These are phyloP conservation scores for Brachypteracias leptosomus DNA, from an alignment of 2,113 vertebrate species.

Conservation along the genomic window DNA sequence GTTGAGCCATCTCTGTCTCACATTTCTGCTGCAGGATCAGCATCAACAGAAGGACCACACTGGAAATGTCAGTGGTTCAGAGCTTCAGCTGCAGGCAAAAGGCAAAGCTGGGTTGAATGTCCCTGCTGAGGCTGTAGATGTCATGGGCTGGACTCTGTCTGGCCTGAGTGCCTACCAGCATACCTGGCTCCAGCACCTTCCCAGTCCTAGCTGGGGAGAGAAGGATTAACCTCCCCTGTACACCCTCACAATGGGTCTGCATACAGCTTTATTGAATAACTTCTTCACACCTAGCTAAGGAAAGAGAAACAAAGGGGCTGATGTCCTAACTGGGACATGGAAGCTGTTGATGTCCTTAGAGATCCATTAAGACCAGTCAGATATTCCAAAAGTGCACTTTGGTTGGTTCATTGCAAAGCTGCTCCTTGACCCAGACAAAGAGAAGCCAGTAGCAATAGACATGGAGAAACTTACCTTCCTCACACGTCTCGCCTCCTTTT, in stretches of 20 bases:
- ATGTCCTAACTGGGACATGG: background rate
- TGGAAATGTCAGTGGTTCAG: background rate
- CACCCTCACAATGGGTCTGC: background rate
- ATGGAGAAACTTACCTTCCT: slow-evolving; percentile 75
- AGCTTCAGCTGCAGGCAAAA: background rate
- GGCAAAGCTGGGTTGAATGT: accelerated
- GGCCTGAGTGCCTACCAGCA: background rate
- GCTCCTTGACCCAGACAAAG: background rate
- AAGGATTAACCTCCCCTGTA: background rate
- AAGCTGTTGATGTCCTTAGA: background rate
- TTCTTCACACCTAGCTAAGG: background rate
- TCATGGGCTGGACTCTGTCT: background rate
- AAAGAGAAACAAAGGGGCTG: background rate
- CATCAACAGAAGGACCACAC: background rate
- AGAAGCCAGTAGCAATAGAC: background rate
- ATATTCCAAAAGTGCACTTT: accelerated
- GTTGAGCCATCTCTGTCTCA: background rate
- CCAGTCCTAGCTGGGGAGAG: background rate
- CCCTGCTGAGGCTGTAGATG: background rate
- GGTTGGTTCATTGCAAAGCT: background rate
- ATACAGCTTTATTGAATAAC: background rate
- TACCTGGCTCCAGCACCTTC: background rate
- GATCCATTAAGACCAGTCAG: background rate
- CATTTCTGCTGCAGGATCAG: background rate
- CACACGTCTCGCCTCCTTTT: slow-evolving; percentile 82